Percentiles rank a stretch among this genome's conserved stretches.
Evolutionary conservation across 2,888 invertebrate genomes (phyloP).

Genomic region (Eupithecia pulchellata): DNA sequence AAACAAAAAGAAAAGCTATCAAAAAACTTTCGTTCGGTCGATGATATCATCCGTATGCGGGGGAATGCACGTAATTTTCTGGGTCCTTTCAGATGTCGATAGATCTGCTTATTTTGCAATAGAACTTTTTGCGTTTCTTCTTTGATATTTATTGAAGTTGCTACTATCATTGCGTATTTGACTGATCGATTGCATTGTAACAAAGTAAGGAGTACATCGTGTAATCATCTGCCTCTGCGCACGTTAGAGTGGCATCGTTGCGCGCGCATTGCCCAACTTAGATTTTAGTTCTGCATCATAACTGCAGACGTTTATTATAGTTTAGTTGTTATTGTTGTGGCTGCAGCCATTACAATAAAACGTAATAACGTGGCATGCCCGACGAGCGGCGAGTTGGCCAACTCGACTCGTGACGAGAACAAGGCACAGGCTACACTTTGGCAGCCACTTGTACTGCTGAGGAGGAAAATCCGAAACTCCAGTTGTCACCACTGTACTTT

Average conservation of each 20-base stretch:
- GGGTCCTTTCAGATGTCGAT: not conserved
- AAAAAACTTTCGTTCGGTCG: not conserved
- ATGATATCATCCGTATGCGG: not conserved
- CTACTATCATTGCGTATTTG: not conserved
- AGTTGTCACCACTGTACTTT: not conserved
- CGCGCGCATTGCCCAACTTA: not conserved
- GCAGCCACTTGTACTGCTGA: not conserved
- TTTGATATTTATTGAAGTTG: not conserved
- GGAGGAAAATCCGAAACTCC: not conserved
- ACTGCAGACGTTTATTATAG: not conserved
- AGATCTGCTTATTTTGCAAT: not conserved
- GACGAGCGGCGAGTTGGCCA: constrained; percentile 26
- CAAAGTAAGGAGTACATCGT: not conserved
- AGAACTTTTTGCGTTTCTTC: not conserved
- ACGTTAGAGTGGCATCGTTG: not conserved
- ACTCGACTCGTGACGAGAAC: not conserved
- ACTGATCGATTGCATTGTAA: not conserved
- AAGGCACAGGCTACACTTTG: not conserved
- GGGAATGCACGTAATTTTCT: not conserved
- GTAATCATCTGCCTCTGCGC: not conserved
- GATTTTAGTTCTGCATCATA: not conserved
- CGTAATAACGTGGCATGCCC: constrained; percentile 33
- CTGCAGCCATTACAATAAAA: constrained; percentile 3
- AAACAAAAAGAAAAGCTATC: not conserved
- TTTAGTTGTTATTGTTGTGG: constrained; percentile 6